A percentile compares a stretch with the other conserved stretches of the same genome.
These are phyloP conservation scores for Medauroidea extradentata DNA, from an alignment of 1,140 invertebrate genomes.

Conservation along the genomic window DNA sequence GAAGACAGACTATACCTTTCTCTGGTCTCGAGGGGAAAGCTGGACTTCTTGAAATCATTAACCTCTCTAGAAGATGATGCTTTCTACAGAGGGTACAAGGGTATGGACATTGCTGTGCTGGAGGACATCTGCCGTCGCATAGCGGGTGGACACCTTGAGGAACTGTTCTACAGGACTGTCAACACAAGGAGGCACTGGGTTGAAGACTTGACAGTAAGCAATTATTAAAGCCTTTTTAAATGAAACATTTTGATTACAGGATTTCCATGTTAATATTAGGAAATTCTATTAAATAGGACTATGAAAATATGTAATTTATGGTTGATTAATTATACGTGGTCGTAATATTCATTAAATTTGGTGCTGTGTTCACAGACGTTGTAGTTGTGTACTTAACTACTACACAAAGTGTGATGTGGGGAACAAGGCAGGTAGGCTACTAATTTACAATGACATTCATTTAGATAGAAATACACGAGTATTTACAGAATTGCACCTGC, in stretches of 20 bases:
- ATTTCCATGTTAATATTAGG: too few relatives aligned
- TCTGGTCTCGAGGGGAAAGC: neutral
- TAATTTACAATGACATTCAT: too few relatives aligned
- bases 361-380: neutral
- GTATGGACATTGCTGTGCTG: neutral
- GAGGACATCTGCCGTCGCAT: neutral
- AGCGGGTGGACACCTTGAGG: neutral
- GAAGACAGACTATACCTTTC: neutral
- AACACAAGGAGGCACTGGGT: neutral
- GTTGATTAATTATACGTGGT: neutral
- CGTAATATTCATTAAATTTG: neutral
- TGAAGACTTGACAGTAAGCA: slow-evolving; percentile 1
- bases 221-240: too few relatives aligned
- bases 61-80: neutral
- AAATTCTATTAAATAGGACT: neutral
- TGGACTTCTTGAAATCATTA: neutral
- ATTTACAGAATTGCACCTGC: too few relatives aligned
- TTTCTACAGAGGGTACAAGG: neutral
- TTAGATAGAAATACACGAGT: too few relatives aligned
- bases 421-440: too few relatives aligned
- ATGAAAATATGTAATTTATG: neutral
- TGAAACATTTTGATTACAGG: too few relatives aligned
- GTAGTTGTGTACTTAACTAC: too few relatives aligned
- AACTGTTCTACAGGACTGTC: neutral
- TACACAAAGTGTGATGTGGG: too few relatives aligned